Base-by-base conservation (phyloP, 2,113 vertebrate genomes). In the Phylloscopus trochiloides region DNA sequence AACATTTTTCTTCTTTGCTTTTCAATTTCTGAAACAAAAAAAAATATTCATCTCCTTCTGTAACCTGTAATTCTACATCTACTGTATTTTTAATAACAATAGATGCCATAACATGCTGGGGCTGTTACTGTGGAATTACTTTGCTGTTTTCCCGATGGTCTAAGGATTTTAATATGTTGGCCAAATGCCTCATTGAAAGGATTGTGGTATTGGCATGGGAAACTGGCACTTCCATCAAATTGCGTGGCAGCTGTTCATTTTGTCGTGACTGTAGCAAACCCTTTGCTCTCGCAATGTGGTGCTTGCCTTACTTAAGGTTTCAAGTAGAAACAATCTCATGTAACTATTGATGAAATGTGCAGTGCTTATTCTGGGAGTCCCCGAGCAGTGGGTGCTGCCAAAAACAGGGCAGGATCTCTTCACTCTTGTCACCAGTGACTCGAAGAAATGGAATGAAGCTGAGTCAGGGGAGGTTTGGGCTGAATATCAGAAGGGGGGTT, bases 201-300 rank as follows among this genome's bases (percentile, higher is more conserved):
- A 36, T 78, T 79, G 84, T 75, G 84, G 40, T 77, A 87, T 50
- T 92, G 91, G 95, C 70, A 63, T 81, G 62, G 38, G 86, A 84
- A 84, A 67, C 74, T 63, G 83, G 70, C 76, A 72, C 36, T 89
- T 79, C 6, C 3, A 8, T 94, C 66, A 62, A 52, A 66, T 26
- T 59, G 66, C 34, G 73, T 86, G 94, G 89, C 93, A 96, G 86
- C 76, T 84, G 80, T 85, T 94, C 32, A 3, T 79, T 96, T 82
- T 94, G 79, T 92, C 76, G 15, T 24, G 76, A 36, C 68, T 52
- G 79, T 28, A 51, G 76, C 59, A 88, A 88, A 16, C 86, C 68
- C 76, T 94, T 92, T 78, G 71, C 71, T 93, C 71, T 80, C 20
- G 2, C 70, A 59, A 12, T 14, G 75, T 45, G 80, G 32, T 63